Evolutionary conservation across 2,888 invertebrate species (phyloP).

Genomic region (Drosophila neonasuta): DNA sequence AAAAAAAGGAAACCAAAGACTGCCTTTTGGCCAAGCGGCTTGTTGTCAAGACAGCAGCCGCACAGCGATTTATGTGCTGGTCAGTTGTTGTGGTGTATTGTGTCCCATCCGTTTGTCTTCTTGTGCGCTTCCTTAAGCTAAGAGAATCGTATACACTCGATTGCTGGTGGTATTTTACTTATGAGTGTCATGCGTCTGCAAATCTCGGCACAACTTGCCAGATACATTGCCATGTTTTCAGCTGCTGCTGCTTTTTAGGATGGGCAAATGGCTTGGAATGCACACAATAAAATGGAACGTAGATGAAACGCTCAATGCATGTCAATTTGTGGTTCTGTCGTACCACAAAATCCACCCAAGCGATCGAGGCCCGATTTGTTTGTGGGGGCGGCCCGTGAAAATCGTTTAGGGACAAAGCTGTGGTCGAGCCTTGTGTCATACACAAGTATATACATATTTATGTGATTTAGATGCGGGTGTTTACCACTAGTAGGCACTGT

Average conservation of each 20-base stretch:
- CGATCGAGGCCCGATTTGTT: slow-evolving; percentile 23
- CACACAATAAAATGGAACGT: slow-evolving; percentile 36
- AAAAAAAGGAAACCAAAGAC: background rate
- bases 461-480: slow-evolving; percentile 62
- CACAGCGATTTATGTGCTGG: slow-evolving; percentile 48
- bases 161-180: slow-evolving; percentile 61
- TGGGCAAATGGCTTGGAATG: background rate
- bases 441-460: slow-evolving; percentile 43
- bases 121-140: slow-evolving; percentile 36
- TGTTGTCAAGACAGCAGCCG: slow-evolving; percentile 43
- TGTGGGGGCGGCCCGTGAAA: slow-evolving; percentile 45
- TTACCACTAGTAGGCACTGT: slow-evolving; percentile 31
- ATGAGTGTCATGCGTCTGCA: slow-evolving; percentile 65
- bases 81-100: slow-evolving; percentile 22
- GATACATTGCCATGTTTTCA: slow-evolving; percentile 41
- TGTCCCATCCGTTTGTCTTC: slow-evolving; percentile 9
- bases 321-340: slow-evolving; percentile 66
- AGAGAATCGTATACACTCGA: slow-evolving; percentile 15
- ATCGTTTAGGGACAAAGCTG: slow-evolving; percentile 45
- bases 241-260: background rate
- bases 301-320: slow-evolving; percentile 54
- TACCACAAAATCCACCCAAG: background rate
- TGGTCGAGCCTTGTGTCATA: slow-evolving; percentile 30
- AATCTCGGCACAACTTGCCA: slow-evolving; percentile 59
- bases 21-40: slow-evolving; percentile 39